Evolutionary conservation across 2,797 vertebrate genomes (phyloP), one percentile per base, ranked within the genome.

Genomic region (Clarias pachynema): DNA sequence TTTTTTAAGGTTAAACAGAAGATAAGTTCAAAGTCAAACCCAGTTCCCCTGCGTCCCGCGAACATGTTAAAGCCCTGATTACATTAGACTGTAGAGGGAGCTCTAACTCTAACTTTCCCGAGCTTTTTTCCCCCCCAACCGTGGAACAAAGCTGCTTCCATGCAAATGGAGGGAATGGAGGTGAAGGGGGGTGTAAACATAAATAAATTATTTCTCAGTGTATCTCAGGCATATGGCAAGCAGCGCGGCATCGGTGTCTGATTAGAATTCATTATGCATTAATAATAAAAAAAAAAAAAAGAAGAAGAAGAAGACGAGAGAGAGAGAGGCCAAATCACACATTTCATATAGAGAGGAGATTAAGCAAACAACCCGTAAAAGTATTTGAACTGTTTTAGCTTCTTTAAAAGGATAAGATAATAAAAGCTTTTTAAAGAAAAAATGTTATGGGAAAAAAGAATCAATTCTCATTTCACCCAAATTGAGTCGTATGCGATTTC

Each of bases 61-160:
- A 29, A 60, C 65, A 78, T 12, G 70, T 37, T 20, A 60, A n/a
- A 26, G 8, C 31, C 5, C 73, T 56, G 68, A 40, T 3, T 44
- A 57, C 15, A 16, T 65, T 82, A 37, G 89, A 90, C 95, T 96
- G 95, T 95, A 95, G 95, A 95, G 95, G 95, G 95, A 94, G 95
- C 95, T 96, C 95, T 90, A 95, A 93, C 94, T 94, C 94, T 89
- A 95, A 94, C 93, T 96, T 96, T 95, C 91, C 92, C 92, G 92
- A 94, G 93, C 89, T 94, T 94, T 92, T 65, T 9, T 2, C 40
- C 7, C 12, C 24, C 14, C 49, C 31, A 80, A 75, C 60, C 60
- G 53, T 89, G 84, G 91, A 93, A 94, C 92, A 93, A 93, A 92
- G 89, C 93, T 92, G 77, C 80, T 91, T 68, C 87, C 91, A 94